Percentiles rank a stretch among this genome's conserved stretches.
Evolutionary conservation across 2,888 invertebrate genomes (phyloP).

Genomic region (Autographa pulchrina): DNA sequence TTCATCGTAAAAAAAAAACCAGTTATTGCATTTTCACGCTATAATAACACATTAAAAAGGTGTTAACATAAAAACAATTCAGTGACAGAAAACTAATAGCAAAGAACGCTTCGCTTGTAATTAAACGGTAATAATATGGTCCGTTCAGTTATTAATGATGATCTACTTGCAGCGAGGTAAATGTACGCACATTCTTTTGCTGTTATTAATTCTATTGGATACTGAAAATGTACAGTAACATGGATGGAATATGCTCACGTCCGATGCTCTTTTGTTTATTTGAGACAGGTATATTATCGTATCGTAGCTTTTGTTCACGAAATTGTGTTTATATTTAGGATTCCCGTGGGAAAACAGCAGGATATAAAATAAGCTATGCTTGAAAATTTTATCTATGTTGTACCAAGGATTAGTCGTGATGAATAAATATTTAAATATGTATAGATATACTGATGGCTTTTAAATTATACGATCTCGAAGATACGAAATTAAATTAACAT

Average conservation of each 20-base stretch:
- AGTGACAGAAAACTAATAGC: not conserved
- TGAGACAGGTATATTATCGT: not conserved
- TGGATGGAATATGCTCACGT: not conserved
- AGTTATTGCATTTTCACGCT: not conserved
- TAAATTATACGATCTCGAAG: too few species aligned
- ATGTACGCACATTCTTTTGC: conserved; percentile 2
- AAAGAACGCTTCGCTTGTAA: not conserved
- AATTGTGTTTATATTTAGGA: too few species aligned
- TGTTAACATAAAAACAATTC: not conserved
- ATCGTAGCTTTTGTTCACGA: too few species aligned
- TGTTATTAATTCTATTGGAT: not conserved
- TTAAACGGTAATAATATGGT: not conserved
- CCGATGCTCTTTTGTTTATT: not conserved
- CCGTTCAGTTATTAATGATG: not conserved
- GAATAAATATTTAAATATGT: too few species aligned
- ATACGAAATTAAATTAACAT: too few species aligned
- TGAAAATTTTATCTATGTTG: too few species aligned
- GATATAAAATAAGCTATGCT: too few species aligned
- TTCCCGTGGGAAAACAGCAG: too few species aligned
- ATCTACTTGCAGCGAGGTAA: not conserved
- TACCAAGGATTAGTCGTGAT: too few species aligned
- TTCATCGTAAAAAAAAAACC: not conserved
- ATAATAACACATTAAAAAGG: not conserved
- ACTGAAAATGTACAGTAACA: not conserved
- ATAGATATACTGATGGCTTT: too few species aligned